These are phyloP conservation scores for Willowsia nigromaculata DNA, from an alignment of 2,888 invertebrate species.

Conservation along the genomic window DNA sequence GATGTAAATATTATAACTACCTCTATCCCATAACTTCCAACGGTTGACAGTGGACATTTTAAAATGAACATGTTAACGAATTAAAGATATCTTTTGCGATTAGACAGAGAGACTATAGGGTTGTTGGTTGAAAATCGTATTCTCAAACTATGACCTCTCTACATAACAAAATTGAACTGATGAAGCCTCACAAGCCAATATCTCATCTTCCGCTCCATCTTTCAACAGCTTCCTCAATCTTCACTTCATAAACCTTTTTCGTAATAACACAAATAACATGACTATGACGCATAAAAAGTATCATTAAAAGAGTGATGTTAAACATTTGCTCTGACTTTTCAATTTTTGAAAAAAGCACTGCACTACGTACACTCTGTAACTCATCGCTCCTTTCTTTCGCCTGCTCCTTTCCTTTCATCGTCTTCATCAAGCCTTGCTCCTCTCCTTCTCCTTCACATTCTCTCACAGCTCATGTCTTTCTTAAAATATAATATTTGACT, in stretches of 20 bases:
- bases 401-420: constrained; percentile 52
- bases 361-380: constrained; percentile 48
- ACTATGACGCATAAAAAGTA: constrained; percentile 47
- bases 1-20: not conserved
- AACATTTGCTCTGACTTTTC: constrained; percentile 46
- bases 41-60: constrained; percentile 24
- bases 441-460: not conserved
- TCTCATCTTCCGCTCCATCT: constrained; percentile 71
- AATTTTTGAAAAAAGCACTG: not conserved
- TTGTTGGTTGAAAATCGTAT: not conserved
- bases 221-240: constrained; percentile 60
- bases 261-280: not conserved
- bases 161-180: not conserved
- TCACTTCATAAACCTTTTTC: constrained; percentile 36
- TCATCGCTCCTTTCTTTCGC: constrained; percentile 47
- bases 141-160: not conserved
- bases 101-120: not conserved
- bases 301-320: constrained; percentile 39
- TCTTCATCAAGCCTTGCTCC: constrained; percentile 30
- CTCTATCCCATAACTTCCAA: constrained; percentile 19
- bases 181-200: constrained; percentile 9
- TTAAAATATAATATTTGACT: constrained; percentile 40
- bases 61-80: constrained; percentile 13
- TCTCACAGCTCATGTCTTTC: not conserved
- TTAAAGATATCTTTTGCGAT: not conserved